These are phyloP conservation scores for Plebejus argus DNA, from an alignment of 2,888 invertebrate species.

Conservation along the genomic window DNA sequence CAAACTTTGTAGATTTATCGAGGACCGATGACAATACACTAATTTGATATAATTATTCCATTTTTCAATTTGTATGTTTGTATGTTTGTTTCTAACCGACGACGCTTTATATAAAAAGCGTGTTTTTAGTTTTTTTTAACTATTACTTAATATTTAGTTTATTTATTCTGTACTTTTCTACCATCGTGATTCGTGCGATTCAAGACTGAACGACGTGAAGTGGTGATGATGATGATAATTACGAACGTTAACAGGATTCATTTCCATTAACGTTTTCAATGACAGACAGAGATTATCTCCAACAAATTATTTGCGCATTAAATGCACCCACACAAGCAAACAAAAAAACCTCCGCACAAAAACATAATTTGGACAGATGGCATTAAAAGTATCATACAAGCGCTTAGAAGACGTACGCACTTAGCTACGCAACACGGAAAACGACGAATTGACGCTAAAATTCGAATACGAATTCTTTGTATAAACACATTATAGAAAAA, in stretches of 20 bases:
- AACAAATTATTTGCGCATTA: conserved; percentile 32
- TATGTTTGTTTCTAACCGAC: too few relatives aligned
- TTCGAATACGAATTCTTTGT: too few relatives aligned
- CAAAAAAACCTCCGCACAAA: conserved; percentile 29
- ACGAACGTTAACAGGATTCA: conserved; percentile 10
- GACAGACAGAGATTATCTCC: conserved; percentile 27
- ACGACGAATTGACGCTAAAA: neutral
- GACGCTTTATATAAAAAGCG: too few relatives aligned
- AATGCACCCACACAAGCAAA: conserved; percentile 26
- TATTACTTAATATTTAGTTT: too few relatives aligned
- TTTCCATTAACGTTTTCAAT: conserved; percentile 20
- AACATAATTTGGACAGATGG: conserved; percentile 29
- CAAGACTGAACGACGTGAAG: neutral
- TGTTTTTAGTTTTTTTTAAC: too few relatives aligned
- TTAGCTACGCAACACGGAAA: neutral
- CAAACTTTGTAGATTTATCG: too few relatives aligned
- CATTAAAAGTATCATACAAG: conserved; percentile 31
- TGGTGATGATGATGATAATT: conserved; percentile 9
- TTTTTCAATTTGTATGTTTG: too few relatives aligned
- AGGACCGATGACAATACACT: too few relatives aligned
- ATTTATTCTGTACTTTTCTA: too few relatives aligned
- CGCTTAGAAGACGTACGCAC: conserved; percentile 4
- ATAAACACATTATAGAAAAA: too few relatives aligned
- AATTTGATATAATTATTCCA: too few relatives aligned
- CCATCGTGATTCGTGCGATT: too few relatives aligned